Evolutionary conservation across 2,888 invertebrate species (phyloP).

Genomic region (Lysandra bellargus): DNA sequence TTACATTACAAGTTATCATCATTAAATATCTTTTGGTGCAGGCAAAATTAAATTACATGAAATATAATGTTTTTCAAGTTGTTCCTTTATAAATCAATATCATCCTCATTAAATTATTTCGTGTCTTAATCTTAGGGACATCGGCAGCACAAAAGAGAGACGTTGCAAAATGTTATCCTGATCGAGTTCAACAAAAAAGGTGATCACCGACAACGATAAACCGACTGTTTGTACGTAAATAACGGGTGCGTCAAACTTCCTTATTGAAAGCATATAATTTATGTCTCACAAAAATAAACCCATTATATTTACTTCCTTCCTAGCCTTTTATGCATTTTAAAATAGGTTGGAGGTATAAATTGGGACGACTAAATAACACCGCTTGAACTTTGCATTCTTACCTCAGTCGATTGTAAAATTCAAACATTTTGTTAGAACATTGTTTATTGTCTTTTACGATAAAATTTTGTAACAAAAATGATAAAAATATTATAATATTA

Average conservation of each 20-base stretch:
- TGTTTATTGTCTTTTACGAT: neutral
- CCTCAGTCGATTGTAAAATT: neutral
- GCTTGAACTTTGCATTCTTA: neutral
- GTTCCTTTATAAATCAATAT: neutral
- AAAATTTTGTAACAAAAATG: neutral
- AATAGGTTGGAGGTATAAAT: neutral
- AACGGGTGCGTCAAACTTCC: constrained; percentile 28
- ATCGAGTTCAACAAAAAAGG: constrained; percentile 60
- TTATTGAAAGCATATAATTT: constrained; percentile 41
- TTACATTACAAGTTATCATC: no score
- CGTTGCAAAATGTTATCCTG: constrained; percentile 71
- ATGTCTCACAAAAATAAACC: constrained; percentile 35
- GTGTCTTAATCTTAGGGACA: constrained; percentile 36
- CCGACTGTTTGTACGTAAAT: constrained; percentile 51
- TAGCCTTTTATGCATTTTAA: neutral
- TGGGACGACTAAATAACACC: neutral
- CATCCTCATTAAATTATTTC: constrained; percentile 20
- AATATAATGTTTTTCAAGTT: neutral
- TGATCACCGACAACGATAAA: constrained; percentile 59
- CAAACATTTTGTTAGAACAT: neutral
- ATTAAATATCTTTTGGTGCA: no score
- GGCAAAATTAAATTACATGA: no score
- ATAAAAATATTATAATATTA: neutral
- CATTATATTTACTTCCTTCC: constrained; percentile 37
- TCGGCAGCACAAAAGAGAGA: constrained; percentile 57